Evolutionary conservation across 2,113 vertebrate species (phyloP).

Genomic region (Dunckerocampus dactyliophorus): DNA sequence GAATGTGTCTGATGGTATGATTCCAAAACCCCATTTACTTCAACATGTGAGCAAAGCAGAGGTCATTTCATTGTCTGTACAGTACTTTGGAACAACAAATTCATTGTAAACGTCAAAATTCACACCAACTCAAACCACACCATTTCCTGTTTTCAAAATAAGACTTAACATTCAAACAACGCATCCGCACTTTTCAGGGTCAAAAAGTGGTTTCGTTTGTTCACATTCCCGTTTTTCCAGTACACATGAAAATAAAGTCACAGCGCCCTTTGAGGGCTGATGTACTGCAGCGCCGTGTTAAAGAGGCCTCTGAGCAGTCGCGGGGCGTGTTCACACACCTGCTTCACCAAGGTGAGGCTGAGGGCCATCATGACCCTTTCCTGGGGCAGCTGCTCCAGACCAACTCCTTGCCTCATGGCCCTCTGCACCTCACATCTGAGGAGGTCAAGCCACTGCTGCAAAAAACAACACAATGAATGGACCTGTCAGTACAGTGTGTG

Average conservation of each 20-base stretch:
- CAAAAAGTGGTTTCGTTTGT: background rate
- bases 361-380: constrained; percentile 76
- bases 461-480: background rate
- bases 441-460: constrained; percentile 64
- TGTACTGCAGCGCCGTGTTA: constrained; percentile 58
- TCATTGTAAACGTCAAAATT: background rate
- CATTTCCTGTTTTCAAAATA: background rate
- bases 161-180: no score
- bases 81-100: background rate
- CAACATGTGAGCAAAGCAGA: background rate
- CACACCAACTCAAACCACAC: background rate
- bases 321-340: constrained; percentile 70
- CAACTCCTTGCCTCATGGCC: constrained; percentile 37
- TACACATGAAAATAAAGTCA: constrained; percentile 16
- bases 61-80: background rate
- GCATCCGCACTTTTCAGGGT: no score
- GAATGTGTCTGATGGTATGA: constrained; percentile 1
- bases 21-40: background rate
- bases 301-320: constrained; percentile 71
- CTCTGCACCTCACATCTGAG: constrained; percentile 59
- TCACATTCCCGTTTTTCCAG: background rate
- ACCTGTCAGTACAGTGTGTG: background rate
- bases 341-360: constrained; percentile 78
- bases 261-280: constrained; percentile 41
- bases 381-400: constrained; percentile 56